Evolutionary conservation across 2,113 vertebrate species (phyloP).

Genomic region (Amphiprion percula): DNA sequence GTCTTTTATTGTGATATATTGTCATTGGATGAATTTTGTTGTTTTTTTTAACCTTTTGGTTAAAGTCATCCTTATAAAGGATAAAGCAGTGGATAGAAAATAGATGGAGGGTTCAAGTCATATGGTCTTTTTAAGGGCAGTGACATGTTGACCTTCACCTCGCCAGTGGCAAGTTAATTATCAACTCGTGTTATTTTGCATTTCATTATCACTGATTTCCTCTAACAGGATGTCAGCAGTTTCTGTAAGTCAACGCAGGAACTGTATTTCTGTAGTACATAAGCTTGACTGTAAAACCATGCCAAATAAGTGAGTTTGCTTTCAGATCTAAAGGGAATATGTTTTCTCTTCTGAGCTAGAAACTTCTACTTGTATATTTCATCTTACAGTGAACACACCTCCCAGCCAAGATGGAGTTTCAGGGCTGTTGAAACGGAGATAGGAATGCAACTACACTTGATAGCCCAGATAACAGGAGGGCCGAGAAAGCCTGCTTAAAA

Average conservation of each 20-base stretch:
- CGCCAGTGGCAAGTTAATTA: slow-evolving; percentile 54
- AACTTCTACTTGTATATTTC: slow-evolving; percentile 27
- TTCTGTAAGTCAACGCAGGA: not conserved
- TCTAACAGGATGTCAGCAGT: not conserved
- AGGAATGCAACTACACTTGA: slow-evolving; percentile 85
- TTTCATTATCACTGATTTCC: slow-evolving; percentile 20
- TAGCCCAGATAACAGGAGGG: slow-evolving; percentile 82
- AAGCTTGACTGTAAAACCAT: not conserved
- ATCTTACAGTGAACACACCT: slow-evolving; percentile 51
- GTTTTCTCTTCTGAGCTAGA: slow-evolving; percentile 16
- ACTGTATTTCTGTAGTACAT: not conserved
- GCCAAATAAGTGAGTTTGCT: not conserved
- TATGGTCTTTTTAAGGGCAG: not conserved
- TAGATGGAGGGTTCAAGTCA: not conserved
- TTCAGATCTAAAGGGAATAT: slow-evolving; percentile 3
- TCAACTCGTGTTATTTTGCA: slow-evolving; percentile 37
- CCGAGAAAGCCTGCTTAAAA: slow-evolving; percentile 74
- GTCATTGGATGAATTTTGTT: not conserved
- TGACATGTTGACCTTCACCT: slow-evolving; percentile 41
- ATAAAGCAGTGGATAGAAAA: too few relatives aligned
- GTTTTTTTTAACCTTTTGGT: not conserved
- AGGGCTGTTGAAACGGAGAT: slow-evolving; percentile 69
- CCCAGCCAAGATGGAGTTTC: slow-evolving; percentile 72
- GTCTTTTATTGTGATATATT: not conserved
- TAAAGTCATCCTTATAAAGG: not conserved